phyloP scores from a whole-genome alignment of 2,113 vertebrate genomes.

The Erythrocercus mccallii region DNA sequence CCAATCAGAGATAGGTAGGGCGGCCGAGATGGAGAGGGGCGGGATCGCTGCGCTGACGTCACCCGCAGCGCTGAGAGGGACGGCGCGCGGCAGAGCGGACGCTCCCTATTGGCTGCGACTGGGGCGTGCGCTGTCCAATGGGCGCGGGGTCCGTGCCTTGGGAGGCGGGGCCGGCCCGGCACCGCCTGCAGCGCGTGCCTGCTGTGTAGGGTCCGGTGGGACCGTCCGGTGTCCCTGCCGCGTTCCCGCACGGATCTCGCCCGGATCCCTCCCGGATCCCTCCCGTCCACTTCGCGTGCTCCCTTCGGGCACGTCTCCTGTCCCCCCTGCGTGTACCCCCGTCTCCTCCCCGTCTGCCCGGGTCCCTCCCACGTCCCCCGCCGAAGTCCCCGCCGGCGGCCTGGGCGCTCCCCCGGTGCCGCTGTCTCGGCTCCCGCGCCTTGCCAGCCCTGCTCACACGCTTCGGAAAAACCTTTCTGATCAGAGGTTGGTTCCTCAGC shows the following conservation, averaged over 20 bases:
- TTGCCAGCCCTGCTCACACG: fast-evolving
- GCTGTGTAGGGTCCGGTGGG: fast-evolving
- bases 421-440: background rate
- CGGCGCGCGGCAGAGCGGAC: too few species aligned
- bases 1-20: background rate
- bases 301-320: background rate
- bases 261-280: background rate
- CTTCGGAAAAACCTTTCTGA: fast-evolving
- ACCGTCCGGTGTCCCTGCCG: fast-evolving
- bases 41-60: fast-evolving
- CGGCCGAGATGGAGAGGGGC: fast-evolving
- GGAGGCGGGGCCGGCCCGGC: fast-evolving
- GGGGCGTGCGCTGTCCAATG: background rate
- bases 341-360: too few species aligned
- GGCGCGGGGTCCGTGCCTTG: background rate
- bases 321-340: too few species aligned
- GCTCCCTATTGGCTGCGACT: background rate
- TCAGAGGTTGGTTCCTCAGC: too few species aligned
- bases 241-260: too few species aligned
- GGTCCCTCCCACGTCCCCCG: fast-evolving
- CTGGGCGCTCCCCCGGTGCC: fast-evolving
- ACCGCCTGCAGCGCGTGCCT: fast-evolving
- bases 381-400: too few species aligned
- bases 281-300: too few species aligned
- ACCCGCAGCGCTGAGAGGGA: fast-evolving